Percentiles rank a stretch among this genome's conserved stretches.
These are phyloP conservation scores for Pseudomyrmex pallidus DNA, from an alignment of 1,140 invertebrate genomes.

Conservation along the genomic window DNA sequence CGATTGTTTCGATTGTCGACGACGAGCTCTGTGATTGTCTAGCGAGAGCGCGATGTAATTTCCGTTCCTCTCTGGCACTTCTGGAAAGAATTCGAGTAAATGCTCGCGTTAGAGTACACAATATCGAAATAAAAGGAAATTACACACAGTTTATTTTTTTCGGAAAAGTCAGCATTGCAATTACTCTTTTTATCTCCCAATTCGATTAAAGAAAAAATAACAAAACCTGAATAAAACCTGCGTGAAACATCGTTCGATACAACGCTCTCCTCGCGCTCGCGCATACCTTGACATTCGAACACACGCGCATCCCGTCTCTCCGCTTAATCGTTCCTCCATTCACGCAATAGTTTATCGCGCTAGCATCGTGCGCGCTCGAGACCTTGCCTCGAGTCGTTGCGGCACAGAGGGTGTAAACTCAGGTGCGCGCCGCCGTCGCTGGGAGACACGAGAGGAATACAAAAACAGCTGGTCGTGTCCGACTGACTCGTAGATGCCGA, in stretches of 20 bases:
- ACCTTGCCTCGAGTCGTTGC: slow-evolving; percentile 45
- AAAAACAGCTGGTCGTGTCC: slow-evolving; percentile 10
- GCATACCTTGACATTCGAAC: neutral
- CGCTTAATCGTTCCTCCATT: slow-evolving; percentile 18
- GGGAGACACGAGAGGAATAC: slow-evolving; percentile 48
- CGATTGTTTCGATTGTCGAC: slow-evolving; percentile 26
- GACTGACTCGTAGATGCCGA: neutral
- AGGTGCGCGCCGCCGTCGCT: slow-evolving; percentile 19
- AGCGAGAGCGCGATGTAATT: neutral
- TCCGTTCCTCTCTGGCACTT: neutral
- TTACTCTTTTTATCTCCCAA: too few species aligned
- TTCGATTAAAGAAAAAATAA: neutral
- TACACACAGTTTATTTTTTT: neutral
- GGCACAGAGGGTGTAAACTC: slow-evolving; percentile 17
- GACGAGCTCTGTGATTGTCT: neutral
- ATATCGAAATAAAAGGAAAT: neutral
- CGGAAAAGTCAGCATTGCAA: neutral
- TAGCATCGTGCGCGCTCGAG: slow-evolving; percentile 26
- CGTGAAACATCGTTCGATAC: neutral
- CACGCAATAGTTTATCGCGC: slow-evolving; percentile 1
- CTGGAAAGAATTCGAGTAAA: neutral
- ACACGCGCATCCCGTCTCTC: neutral
- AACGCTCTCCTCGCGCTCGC: neutral
- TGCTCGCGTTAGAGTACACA: neutral
- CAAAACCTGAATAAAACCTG: neutral